Evolutionary conservation across 2,888 invertebrate genomes (phyloP).

Genomic region (Erebia ligea): DNA sequence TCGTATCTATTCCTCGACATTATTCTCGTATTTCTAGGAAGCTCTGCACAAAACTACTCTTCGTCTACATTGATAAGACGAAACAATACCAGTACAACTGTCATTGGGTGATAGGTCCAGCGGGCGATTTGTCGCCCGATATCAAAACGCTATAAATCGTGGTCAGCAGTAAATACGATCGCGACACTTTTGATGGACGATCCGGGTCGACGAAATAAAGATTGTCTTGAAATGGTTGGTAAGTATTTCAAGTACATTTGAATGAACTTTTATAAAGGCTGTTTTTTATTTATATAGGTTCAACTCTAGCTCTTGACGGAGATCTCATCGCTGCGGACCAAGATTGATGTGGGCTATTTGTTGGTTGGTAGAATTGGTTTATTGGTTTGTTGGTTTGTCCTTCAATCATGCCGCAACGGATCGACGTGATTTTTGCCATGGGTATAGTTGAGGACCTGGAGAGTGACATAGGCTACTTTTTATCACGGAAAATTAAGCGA

Average conservation of each 20-base stretch:
- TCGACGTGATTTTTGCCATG: too few relatives aligned
- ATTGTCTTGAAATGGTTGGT: neutral
- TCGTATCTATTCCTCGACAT: too few relatives aligned
- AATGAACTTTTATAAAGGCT: neutral
- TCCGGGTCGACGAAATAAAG: slow-evolving; percentile 39
- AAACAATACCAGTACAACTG: slow-evolving; percentile 49
- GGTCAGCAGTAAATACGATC: slow-evolving; percentile 57
- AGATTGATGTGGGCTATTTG: too few relatives aligned
- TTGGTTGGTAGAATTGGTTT: too few relatives aligned
- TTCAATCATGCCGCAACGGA: too few relatives aligned
- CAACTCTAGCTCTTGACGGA: too few relatives aligned
- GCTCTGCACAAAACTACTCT: slow-evolving; percentile 29
- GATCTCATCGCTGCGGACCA: too few relatives aligned
- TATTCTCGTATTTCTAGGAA: neutral
- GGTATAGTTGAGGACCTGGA: too few relatives aligned
- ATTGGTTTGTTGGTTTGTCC: too few relatives aligned
- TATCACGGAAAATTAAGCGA: too few relatives aligned
- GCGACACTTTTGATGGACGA: slow-evolving; percentile 49
- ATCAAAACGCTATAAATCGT: slow-evolving; percentile 63
- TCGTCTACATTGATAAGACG: slow-evolving; percentile 43
- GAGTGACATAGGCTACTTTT: too few relatives aligned
- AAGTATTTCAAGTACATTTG: neutral
- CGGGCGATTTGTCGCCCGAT: slow-evolving; percentile 61
- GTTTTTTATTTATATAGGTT: neutral
- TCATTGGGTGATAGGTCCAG: slow-evolving; percentile 44